phyloP scores from a whole-genome alignment of 2,797 vertebrate genomes.

The Martes flavigula region DNA sequence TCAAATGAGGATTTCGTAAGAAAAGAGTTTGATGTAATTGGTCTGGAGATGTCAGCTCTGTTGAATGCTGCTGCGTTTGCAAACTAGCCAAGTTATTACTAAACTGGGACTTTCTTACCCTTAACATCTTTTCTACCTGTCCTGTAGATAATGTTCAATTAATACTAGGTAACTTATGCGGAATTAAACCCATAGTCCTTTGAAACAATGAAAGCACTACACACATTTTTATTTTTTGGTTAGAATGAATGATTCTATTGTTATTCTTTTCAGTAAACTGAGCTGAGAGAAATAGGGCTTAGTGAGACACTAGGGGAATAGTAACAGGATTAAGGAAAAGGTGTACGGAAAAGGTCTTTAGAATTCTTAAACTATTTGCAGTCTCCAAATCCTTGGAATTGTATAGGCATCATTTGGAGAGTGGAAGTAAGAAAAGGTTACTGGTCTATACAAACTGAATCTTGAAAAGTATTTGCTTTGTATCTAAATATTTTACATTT shows the following conservation, averaged over 20 bases:
- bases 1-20: neutral
- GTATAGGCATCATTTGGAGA: neutral
- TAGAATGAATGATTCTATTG: neutral
- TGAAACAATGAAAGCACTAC: neutral
- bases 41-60: neutral
- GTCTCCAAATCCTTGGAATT: neutral
- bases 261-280: neutral
- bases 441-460: neutral
- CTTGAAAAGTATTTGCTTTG: conserved; percentile 39
- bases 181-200: neutral
- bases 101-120: neutral
- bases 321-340: neutral
- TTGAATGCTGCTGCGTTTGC: neutral
- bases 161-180: neutral
- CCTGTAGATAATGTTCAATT: neutral
- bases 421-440: neutral
- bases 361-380: neutral
- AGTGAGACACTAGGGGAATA: neutral
- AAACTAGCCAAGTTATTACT: neutral
- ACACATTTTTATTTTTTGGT: neutral
- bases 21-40: neutral
- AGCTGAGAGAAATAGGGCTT: neutral
- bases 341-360: neutral
- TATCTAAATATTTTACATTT: neutral
- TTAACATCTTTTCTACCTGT: neutral